Conservation (phyloP, 1,140 invertebrate species). For the Hesperophylax magnus region DNA sequence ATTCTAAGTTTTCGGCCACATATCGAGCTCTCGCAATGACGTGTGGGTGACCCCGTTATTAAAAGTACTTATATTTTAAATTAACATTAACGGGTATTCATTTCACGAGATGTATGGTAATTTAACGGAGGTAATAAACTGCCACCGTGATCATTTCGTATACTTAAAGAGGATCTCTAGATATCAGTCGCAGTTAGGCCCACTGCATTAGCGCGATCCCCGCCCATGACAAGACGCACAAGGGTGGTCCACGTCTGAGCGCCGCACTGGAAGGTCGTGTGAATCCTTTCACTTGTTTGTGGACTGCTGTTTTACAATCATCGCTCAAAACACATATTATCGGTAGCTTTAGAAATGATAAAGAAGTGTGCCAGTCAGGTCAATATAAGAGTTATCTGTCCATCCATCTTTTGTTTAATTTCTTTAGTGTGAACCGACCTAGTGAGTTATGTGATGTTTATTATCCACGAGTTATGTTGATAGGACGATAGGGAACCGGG, state of each 20-base stretch:
- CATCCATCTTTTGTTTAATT: too few species aligned
- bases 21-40: not conserved
- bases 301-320: not conserved
- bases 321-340: too few species aligned
- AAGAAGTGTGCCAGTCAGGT: too few species aligned
- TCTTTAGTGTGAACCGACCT: not conserved
- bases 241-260: too few species aligned
- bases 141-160: constrained; percentile 3
- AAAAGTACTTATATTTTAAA: constrained; percentile 25
- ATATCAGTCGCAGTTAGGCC: constrained; percentile 11
- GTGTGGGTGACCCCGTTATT: constrained; percentile 30
- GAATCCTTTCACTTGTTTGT: too few species aligned
- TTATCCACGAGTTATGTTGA: too few species aligned
- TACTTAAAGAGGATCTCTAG: not conserved
- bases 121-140: constrained; percentile 7
- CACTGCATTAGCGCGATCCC: not conserved
- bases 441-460: not conserved
- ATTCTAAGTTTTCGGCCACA: constrained; percentile 3
- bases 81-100: constrained; percentile 31
- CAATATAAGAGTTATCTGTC: too few species aligned
- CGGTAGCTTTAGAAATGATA: too few species aligned
- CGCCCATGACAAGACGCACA: too few species aligned
- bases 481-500: not conserved
- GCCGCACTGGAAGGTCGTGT: too few species aligned
- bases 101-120: constrained; percentile 32